Evolutionary conservation across 2,113 vertebrate species (phyloP).

Genomic region (Colistium nudipinnis): DNA sequence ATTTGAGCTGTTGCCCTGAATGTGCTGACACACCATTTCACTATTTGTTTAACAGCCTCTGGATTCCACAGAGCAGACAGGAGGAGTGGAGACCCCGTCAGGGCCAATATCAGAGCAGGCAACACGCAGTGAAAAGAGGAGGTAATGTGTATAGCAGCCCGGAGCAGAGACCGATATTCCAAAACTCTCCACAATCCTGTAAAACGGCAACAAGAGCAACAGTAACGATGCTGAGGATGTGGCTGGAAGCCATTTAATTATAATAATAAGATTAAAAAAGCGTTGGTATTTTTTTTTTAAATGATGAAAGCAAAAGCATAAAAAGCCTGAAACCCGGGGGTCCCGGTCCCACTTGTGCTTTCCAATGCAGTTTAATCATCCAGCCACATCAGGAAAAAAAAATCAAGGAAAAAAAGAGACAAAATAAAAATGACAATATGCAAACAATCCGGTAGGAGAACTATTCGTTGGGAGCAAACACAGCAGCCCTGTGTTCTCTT

Average conservation of each 20-base stretch:
- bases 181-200: slow-evolving; percentile 8
- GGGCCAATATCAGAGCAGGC: slow-evolving; percentile 42
- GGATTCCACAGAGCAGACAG: slow-evolving; percentile 75
- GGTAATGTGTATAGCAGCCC: too few relatives aligned
- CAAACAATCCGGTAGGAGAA: not conserved
- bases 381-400: not conserved
- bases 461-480: not conserved
- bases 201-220: not conserved
- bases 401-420: slow-evolving; percentile 3
- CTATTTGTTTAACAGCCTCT: slow-evolving; percentile 77
- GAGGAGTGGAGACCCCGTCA: slow-evolving; percentile 61
- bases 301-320: not conserved
- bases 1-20: slow-evolving; percentile 59
- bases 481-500: not conserved
- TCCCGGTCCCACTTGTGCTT: not conserved
- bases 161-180: slow-evolving; percentile 15
- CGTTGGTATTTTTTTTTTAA: not conserved
- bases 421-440: not conserved
- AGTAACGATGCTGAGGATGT: not conserved
- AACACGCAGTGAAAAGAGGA: slow-evolving; percentile 44
- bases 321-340: not conserved
- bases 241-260: not conserved
- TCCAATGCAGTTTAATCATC: slow-evolving; percentile 3
- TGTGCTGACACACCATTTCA: slow-evolving; percentile 78
- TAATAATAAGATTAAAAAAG: not conserved